phyloP scores from a whole-genome alignment of 2,797 vertebrate genomes.

The Anguilla anguilla region DNA sequence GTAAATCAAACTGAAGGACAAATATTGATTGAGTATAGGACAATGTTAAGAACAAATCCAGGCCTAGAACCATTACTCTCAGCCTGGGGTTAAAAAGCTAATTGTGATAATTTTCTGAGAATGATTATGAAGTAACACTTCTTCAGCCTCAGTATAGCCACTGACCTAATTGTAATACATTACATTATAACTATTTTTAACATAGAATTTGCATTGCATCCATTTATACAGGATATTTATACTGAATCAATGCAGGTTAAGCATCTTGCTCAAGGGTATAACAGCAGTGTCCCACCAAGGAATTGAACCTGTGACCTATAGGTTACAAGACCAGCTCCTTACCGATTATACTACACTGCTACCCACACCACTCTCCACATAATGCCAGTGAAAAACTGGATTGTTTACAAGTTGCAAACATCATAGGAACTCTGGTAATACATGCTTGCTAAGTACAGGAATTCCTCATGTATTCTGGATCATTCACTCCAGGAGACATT shows the following conservation, averaged over 20 bases:
- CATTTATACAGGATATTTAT: too few species aligned
- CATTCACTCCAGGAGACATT: not conserved
- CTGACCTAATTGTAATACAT: not conserved
- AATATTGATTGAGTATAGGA: not conserved
- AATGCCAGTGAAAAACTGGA: not conserved
- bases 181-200: too few species aligned
- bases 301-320: too few species aligned
- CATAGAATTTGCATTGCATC: too few species aligned
- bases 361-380: not conserved
- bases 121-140: not conserved
- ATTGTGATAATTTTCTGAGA: not conserved
- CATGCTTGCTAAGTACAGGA: not conserved
- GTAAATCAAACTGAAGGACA: not conserved
- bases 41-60: too few species aligned
- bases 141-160: not conserved
- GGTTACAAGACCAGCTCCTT: too few species aligned
- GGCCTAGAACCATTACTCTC: not conserved
- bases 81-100: not conserved
- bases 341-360: not conserved
- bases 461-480: not conserved
- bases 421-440: slow-evolving; percentile 4
- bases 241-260: too few species aligned
- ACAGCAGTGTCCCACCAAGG: too few species aligned
- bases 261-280: too few species aligned
- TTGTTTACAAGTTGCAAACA: not conserved